phyloP scores from a whole-genome alignment of 2,888 invertebrate genomes.

The Furcula furcula region DNA sequence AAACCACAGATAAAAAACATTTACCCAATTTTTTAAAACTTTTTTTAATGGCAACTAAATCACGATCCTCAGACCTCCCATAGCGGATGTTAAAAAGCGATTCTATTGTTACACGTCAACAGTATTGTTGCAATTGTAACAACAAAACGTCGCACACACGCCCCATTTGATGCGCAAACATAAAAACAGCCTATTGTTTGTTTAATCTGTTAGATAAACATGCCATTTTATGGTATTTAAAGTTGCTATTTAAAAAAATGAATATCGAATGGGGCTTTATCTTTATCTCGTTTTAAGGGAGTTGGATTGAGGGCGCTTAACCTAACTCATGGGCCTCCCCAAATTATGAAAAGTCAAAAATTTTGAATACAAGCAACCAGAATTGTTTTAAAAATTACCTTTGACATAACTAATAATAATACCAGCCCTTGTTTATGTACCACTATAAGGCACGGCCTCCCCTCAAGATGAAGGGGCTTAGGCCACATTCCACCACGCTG shows the following conservation, averaged over 20 bases:
- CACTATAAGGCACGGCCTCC: too few species aligned
- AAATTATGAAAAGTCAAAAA: too few species aligned
- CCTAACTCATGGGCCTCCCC: too few species aligned
- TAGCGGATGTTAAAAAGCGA: background rate
- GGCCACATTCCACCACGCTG: too few species aligned
- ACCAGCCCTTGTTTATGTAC: too few species aligned
- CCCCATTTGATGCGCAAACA: slow-evolving; percentile 39
- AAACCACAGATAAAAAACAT: too few species aligned
- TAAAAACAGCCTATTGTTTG: slow-evolving; percentile 25
- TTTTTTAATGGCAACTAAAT: background rate
- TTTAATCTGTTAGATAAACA: slow-evolving; percentile 33
- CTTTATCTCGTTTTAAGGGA: too few species aligned
- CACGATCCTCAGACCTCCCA: background rate
- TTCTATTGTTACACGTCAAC: background rate
- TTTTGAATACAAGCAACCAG: too few species aligned
- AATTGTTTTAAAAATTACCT: too few species aligned
- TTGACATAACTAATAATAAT: too few species aligned
- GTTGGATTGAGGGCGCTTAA: too few species aligned
- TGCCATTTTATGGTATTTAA: background rate
- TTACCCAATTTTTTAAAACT: background rate
- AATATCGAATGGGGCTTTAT: background rate
- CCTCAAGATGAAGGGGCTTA: too few species aligned
- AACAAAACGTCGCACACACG: slow-evolving; percentile 19
- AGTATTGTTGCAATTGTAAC: slow-evolving; percentile 1
- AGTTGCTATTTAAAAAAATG: background rate